A percentile compares a stretch with the other conserved stretches of the same genome.
Conservation (phyloP, 2,113 vertebrate genomes). For the Okapia johnstoni region DNA sequence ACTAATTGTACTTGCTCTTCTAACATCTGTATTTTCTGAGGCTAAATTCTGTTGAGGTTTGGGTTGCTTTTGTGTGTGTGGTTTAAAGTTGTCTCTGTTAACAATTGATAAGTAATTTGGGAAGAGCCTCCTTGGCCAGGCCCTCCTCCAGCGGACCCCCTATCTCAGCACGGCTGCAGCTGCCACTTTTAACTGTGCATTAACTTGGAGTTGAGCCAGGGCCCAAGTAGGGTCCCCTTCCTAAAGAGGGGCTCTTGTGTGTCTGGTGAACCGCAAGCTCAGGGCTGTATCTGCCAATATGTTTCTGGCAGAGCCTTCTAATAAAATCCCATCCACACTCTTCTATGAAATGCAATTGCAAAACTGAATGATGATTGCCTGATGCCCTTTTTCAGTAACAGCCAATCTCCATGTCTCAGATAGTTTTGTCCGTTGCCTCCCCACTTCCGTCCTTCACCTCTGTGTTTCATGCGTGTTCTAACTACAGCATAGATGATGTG, state of each 20-base stretch:
- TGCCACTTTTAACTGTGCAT: conserved; percentile 35
- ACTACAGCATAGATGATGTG: neutral
- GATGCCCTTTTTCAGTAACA: conserved; percentile 8
- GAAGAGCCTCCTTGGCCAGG: neutral
- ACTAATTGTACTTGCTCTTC: neutral
- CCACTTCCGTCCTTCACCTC: neutral
- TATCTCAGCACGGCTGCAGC: neutral
- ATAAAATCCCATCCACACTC: neutral
- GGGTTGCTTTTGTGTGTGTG: neutral
- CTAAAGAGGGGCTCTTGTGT: conserved; percentile 19
- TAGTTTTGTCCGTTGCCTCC: neutral
- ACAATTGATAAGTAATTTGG: conserved; percentile 35
- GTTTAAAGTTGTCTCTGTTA: neutral
- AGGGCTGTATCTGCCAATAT: conserved; percentile 24
- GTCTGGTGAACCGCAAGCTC: conserved; percentile 52
- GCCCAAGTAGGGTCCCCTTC: conserved; percentile 13
- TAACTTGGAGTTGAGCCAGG: conserved; percentile 19
- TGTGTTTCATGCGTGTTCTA: neutral
- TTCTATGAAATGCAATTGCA: conserved; percentile 13
- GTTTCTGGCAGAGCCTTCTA: conserved; percentile 46
- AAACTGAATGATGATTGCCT: neutral
- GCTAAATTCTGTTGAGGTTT: neutral
- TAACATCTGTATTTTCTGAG: conserved; percentile 21
- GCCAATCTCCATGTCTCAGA: neutral
- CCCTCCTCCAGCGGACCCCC: neutral